Conservation (phyloP, 2,797 vertebrate genomes). For the Perodicticus potto region DNA sequence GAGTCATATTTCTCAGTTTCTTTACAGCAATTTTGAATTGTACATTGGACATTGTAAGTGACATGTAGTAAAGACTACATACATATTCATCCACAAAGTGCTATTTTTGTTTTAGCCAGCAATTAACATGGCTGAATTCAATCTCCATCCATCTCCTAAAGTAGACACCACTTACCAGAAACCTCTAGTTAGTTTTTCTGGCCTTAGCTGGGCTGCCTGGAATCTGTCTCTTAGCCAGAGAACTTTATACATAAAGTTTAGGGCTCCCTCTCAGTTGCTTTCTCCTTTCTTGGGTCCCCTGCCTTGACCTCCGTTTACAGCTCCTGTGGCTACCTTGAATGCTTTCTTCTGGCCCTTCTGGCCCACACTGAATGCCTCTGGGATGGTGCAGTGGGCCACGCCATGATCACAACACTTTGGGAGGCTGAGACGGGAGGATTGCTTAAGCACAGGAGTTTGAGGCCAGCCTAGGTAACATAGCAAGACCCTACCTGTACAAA, state of each 20-base stretch:
- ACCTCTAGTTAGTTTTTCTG: neutral
- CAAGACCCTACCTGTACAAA: too few species aligned
- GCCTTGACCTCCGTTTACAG: neutral
- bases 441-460: neutral
- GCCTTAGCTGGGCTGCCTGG: neutral
- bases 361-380: neutral
- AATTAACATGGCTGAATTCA: neutral
- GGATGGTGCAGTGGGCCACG: neutral
- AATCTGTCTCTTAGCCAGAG: neutral
- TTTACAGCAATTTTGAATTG: neutral
- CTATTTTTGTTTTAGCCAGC: neutral
- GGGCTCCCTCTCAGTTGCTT: neutral
- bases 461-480: neutral
- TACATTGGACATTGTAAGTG: neutral
- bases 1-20: neutral
- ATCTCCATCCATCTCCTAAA: neutral
- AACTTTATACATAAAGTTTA: neutral
- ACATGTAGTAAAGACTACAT: neutral
- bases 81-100: neutral
- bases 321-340: neutral
- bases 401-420: neutral
- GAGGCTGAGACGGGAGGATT: neutral
- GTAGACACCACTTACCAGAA: neutral
- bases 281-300: neutral
- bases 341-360: neutral